phyloP scores from a whole-genome alignment of 2,113 vertebrate species.

The Anhinga rufa region DNA sequence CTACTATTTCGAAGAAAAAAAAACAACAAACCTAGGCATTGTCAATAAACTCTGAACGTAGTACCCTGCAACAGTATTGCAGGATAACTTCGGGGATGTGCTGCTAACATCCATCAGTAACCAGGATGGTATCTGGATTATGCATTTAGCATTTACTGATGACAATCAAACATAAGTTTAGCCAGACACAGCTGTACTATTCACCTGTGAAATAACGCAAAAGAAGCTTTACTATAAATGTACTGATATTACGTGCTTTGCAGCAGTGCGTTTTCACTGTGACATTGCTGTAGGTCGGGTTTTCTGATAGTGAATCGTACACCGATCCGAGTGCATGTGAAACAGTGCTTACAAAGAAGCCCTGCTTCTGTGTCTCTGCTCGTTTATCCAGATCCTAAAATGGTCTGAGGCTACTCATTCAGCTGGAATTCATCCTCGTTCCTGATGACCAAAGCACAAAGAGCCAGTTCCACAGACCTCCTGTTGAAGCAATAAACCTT shows the following conservation, averaged over 20 bases:
- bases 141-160: not conserved
- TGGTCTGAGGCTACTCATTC: not conserved
- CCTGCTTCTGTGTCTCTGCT: not conserved
- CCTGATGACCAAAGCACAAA: fast-evolving
- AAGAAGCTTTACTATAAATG: not conserved
- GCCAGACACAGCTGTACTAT: not conserved
- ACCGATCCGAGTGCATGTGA: not conserved
- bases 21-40: not conserved
- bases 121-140: not conserved
- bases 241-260: not conserved
- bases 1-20: not conserved
- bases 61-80: not conserved
- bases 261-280: not conserved
- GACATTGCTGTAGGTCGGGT: not conserved
- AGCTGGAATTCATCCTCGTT: not conserved
- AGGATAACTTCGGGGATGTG: not conserved
- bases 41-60: not conserved
- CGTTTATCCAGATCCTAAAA: not conserved
- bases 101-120: not conserved
- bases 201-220: not conserved
- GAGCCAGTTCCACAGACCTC: not conserved
- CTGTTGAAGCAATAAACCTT: not conserved
- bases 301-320: not conserved
- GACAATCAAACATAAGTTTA: not conserved
- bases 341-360: not conserved